Evolutionary conservation across 2,888 invertebrate genomes (phyloP).

Genomic region (Chrysina gloriosa): DNA sequence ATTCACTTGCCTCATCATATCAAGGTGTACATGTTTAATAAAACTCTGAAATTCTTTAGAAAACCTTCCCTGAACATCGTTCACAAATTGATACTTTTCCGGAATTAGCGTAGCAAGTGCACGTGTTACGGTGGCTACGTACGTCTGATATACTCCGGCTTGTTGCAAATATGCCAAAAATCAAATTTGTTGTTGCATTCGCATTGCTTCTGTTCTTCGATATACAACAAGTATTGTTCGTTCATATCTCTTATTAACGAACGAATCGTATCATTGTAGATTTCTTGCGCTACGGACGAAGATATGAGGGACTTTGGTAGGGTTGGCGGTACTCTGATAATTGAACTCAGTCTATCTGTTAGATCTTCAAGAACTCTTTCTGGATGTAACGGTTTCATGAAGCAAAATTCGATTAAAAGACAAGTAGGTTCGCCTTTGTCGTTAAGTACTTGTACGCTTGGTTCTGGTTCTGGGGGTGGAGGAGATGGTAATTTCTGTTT

Average conservation of each 20-base stretch:
- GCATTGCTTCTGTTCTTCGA: conserved; percentile 48
- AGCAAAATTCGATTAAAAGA: conserved; percentile 60
- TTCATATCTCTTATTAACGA: conserved; percentile 56
- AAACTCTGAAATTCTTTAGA: conserved; percentile 50
- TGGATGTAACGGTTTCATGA: conserved; percentile 55
- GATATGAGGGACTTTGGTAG: conserved; percentile 54
- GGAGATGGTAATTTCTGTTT: conserved; percentile 47
- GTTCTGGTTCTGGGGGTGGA: conserved; percentile 53
- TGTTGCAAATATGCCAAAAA: conserved; percentile 50
- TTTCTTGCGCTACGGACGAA: conserved; percentile 53
- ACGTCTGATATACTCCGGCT: conserved; percentile 54
- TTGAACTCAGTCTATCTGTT: conserved; percentile 46
- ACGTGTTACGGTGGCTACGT: conserved; percentile 55
- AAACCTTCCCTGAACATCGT: conserved; percentile 2
- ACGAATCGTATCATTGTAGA: conserved; percentile 56
- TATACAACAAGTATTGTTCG: conserved; percentile 54
- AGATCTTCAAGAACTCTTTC: conserved; percentile 58
- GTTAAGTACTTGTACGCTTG: conserved; percentile 56
- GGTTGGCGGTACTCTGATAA: conserved; percentile 47
- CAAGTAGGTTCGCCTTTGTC: conserved; percentile 60
- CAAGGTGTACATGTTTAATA: conserved; percentile 56
- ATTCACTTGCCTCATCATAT: conserved; percentile 58
- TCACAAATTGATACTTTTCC: conserved; percentile 33
- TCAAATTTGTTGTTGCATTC: conserved; percentile 45
- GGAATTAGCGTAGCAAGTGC: conserved; percentile 52